A percentile compares a stretch with the other conserved stretches of the same genome.
Evolutionary conservation across 2,888 invertebrate species (phyloP).

Genomic region (Lithophane semibrunnea): DNA sequence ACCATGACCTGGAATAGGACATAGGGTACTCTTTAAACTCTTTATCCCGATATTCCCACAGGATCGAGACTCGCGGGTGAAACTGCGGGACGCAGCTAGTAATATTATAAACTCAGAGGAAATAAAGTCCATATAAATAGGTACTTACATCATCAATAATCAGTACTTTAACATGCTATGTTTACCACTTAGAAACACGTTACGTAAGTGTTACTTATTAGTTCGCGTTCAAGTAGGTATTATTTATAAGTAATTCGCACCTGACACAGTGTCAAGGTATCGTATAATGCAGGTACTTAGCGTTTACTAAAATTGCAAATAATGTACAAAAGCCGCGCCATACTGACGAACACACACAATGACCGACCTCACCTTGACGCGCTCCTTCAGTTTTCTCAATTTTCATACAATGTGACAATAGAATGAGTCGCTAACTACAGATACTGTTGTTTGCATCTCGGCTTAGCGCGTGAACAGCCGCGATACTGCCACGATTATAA

Average conservation of each 20-base stretch:
- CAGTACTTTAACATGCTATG: neutral
- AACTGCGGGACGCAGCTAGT: no score
- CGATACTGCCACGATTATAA: slow-evolving; percentile 1
- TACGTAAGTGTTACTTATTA: slow-evolving; percentile 18
- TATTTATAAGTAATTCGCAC: slow-evolving; percentile 7
- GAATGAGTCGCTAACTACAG: slow-evolving; percentile 21
- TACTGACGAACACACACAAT: slow-evolving; percentile 23
- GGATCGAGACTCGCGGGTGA: no score
- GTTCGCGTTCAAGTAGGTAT: neutral
- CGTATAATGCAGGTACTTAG: slow-evolving; percentile 11
- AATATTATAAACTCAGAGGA: no score
- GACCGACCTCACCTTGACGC: slow-evolving; percentile 44
- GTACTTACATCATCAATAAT: neutral
- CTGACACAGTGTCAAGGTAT: slow-evolving; percentile 21
- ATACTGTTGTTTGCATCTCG: slow-evolving; percentile 22
- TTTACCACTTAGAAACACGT: neutral
- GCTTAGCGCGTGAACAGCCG: slow-evolving; percentile 1
- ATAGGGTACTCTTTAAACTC: no score
- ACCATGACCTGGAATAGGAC: no score
- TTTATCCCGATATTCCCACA: no score
- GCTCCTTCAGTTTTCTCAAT: slow-evolving; percentile 47
- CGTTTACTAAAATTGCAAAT: slow-evolving; percentile 15
- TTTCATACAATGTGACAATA: slow-evolving; percentile 45
- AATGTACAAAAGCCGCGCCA: slow-evolving; percentile 7
- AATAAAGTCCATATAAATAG: neutral